Base-by-base conservation (phyloP, 2,888 invertebrate species). In the Mimas tiliae region DNA sequence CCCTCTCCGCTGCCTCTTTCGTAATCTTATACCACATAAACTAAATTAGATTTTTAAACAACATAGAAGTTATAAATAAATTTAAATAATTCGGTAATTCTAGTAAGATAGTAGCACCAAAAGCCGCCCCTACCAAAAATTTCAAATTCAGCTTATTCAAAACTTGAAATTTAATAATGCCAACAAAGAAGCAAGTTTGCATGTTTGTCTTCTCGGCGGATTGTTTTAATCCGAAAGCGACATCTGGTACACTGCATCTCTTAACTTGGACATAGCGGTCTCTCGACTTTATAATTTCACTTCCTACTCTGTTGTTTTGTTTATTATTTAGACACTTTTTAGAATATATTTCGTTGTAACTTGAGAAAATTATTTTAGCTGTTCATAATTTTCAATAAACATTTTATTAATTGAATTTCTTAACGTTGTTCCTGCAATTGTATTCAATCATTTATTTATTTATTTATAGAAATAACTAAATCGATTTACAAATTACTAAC, bases 151-250 rank as follows among this genome's bases (percentile, higher is more conserved):
- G 80, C 78, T 83, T 82, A 82, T 82, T 81, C 79, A 82, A 84
- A 84, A 82, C 76, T 78, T 80, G 77, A 82, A 85, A 86, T 85
- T 86, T 86, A 86, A 86, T 86, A 86, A 86, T 82, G 80, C 81
- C 76, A 80, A 83, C 83, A 80, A 76, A 75, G 75, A 75, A 73
- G 75, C 74, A 85, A 86, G 80, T 86, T 83, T 78, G 80, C 75
- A 79, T 85, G 86, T 86, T 86, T 85, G 84, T 84, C 80, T 83
- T 84, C 64, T 62, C 50, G 38, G 64, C 48, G 58, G 67, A 74
- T 75, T 74, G 78, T 78, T 81, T 80, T 78, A 76, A 77, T 84
- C 85, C 86, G 72, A 73, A 76, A 74, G 75, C 75, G 76, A 85
- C 86, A 87, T 85, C 85, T 87, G 86, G 77, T 73, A 67, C 53